Percentiles rank a stretch among this genome's conserved stretches.
Conservation (phyloP, 1,140 invertebrate genomes). For the Drosophila bifasciata region DNA sequence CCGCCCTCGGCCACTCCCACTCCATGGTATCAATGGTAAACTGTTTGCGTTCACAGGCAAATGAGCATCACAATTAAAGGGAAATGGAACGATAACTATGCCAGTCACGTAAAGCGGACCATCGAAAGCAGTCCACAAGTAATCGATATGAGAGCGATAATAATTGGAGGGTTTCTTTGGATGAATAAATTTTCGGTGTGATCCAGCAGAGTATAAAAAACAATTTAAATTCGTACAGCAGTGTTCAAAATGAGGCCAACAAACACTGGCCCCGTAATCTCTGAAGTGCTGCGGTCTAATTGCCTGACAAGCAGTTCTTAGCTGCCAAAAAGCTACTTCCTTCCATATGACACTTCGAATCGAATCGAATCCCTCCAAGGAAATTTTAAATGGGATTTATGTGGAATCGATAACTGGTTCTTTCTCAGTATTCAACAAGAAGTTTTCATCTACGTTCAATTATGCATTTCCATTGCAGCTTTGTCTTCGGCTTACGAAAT, state of each 20-base stretch:
- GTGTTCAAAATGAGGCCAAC: too few species aligned
- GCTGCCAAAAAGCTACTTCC: too few species aligned
- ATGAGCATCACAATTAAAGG: constrained; percentile 42
- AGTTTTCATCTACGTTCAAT: constrained; percentile 20
- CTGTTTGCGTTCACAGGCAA: constrained; percentile 49
- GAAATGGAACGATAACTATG: constrained; percentile 55
- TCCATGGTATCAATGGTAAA: constrained; percentile 1
- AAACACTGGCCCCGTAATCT: too few species aligned
- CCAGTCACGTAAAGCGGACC: constrained; percentile 28
- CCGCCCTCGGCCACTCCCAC: constrained; percentile 4
- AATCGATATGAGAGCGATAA: constrained; percentile 24
- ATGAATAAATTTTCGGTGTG: too few species aligned
- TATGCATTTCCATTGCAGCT: constrained; percentile 2
- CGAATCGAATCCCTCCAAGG: too few species aligned
- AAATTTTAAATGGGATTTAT: background rate
- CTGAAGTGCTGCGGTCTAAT: too few species aligned
- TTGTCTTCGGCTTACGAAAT: background rate
- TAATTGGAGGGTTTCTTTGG: constrained; percentile 3
- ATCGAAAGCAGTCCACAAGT: background rate
- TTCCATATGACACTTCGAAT: background rate
- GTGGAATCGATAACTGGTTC: too few species aligned
- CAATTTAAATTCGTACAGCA: too few species aligned
- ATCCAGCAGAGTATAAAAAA: too few species aligned
- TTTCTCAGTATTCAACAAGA: too few species aligned
- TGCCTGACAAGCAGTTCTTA: too few species aligned